A percentile compares a stretch with the other conserved stretches of the same genome.
phyloP scores from a whole-genome alignment of 2,797 vertebrate genomes.

The Peromyscus attwateri region DNA sequence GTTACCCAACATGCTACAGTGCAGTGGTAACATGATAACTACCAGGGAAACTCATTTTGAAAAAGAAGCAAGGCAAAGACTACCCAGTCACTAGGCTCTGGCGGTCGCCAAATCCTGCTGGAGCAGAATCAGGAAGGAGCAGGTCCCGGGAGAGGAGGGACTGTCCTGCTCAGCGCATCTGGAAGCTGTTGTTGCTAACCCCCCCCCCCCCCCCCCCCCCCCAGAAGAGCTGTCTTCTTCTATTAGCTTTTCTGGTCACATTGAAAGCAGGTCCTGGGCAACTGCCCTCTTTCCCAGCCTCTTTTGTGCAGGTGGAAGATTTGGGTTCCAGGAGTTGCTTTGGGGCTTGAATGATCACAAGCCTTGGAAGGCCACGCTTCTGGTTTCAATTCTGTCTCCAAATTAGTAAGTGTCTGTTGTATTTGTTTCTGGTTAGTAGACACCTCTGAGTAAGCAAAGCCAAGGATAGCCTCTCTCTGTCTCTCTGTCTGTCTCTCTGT shows the following conservation, averaged over 20 bases:
- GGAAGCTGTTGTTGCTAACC: background rate
- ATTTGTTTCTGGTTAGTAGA: slow-evolving; percentile 55
- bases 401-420: slow-evolving; percentile 41
- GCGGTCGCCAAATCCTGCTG: background rate
- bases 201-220: too few relatives aligned
- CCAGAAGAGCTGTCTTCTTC: slow-evolving; percentile 5
- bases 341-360: background rate
- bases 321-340: background rate
- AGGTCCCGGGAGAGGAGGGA: background rate
- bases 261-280: background rate
- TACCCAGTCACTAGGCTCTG: background rate
- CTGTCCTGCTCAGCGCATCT: background rate
- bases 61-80: background rate
- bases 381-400: slow-evolving; percentile 56
- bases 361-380: slow-evolving; percentile 22
- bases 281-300: background rate
- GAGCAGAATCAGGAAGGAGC: background rate
- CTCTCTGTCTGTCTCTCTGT: too few relatives aligned
- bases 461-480: background rate
- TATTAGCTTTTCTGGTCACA: background rate
- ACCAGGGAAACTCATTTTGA: background rate
- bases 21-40: background rate
- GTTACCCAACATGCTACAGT: background rate
- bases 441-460: slow-evolving; percentile 28
- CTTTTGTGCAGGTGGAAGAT: background rate